phyloP scores from a whole-genome alignment of 2,113 vertebrate species.

The Gobiocypris rarus region DNA sequence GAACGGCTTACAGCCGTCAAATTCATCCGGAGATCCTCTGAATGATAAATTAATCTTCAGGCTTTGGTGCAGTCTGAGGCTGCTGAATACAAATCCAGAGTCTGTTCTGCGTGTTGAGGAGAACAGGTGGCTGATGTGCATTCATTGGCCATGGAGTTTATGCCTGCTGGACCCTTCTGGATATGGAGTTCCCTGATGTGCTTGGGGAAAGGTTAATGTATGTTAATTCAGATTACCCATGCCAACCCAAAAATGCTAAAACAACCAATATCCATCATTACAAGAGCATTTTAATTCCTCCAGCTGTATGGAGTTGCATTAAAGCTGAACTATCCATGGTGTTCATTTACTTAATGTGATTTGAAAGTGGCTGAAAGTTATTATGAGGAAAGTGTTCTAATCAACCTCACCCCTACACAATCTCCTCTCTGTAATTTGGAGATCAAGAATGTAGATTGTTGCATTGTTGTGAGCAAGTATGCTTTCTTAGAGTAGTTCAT shows the following conservation, averaged over 20 bases:
- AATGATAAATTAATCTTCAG: constrained; percentile 22
- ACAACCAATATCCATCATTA: constrained; percentile 6
- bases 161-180: constrained; percentile 4
- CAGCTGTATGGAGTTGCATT: constrained; percentile 12
- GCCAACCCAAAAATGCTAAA: constrained; percentile 21
- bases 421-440: constrained; percentile 21
- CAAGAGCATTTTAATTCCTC: constrained; percentile 14
- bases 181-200: constrained; percentile 21
- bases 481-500: constrained; percentile 27
- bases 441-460: constrained; percentile 17
- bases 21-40: not conserved
- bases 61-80: not conserved
- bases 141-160: constrained; percentile 26
- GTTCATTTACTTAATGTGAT: constrained; percentile 12
- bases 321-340: not conserved
- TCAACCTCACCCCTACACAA: constrained; percentile 9
- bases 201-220: constrained; percentile 51
- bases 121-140: constrained; percentile 39
- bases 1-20: not conserved
- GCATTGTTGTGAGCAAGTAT: constrained; percentile 21
- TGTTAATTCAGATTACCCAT: constrained; percentile 44
- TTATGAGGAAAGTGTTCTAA: constrained; percentile 14
- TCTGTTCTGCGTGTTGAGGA: not conserved
- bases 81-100: constrained; percentile 35
- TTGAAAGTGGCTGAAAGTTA: constrained; percentile 27